Conservation (phyloP, 2,888 invertebrate genomes). For the Amphiduros pacificus region DNA sequence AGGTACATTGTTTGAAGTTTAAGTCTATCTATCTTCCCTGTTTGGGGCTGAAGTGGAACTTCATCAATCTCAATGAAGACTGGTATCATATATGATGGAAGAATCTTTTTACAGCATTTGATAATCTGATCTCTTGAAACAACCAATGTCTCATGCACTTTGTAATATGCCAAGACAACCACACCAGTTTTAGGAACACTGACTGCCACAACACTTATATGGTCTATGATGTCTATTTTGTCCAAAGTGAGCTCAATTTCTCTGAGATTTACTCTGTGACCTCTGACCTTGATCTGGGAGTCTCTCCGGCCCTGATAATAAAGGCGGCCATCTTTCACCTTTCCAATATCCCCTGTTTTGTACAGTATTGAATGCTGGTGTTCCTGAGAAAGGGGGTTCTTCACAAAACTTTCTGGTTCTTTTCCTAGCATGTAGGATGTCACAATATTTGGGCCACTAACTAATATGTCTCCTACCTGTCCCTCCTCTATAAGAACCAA, state of each 20-base stretch:
- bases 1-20: too few relatives aligned
- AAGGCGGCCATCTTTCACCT: constrained; percentile 71
- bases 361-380: constrained; percentile 65
- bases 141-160: background rate
- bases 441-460: constrained; percentile 79
- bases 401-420: background rate
- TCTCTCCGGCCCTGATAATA: constrained; percentile 75
- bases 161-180: background rate
- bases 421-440: constrained; percentile 67
- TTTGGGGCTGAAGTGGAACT: background rate
- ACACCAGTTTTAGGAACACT: background rate
- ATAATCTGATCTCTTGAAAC: background rate
- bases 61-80: background rate
- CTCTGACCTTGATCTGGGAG: constrained; percentile 69
- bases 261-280: constrained; percentile 81
- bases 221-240: background rate
- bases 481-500: constrained; percentile 73
- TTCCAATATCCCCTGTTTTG: constrained; percentile 83
- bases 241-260: constrained; percentile 71
- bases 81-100: constrained; percentile 11
- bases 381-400: constrained; percentile 63
- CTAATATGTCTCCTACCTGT: constrained; percentile 80
- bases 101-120: background rate
- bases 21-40: background rate
- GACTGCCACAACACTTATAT: background rate